These are phyloP conservation scores for Ametastegia equiseti DNA, from an alignment of 2,888 invertebrate species.

Conservation along the genomic window DNA sequence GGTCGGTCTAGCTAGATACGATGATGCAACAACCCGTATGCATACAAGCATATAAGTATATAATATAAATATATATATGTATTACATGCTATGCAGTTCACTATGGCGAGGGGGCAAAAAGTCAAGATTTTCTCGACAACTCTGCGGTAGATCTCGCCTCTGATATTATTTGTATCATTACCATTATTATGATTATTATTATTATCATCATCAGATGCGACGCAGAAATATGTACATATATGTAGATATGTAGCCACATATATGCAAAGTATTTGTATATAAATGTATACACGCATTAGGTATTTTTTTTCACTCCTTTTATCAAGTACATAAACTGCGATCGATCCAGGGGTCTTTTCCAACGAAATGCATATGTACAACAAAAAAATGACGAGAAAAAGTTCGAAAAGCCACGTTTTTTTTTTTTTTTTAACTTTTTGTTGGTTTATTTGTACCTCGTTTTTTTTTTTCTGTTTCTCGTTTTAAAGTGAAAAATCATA, in stretches of 20 bases:
- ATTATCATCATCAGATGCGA: too few species aligned
- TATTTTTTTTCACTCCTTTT: neutral
- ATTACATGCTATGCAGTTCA: neutral
- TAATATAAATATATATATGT: neutral
- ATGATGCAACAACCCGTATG: neutral
- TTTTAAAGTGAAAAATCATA: too few species aligned
- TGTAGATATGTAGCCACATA: neutral
- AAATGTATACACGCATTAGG: too few species aligned
- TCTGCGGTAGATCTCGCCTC: conserved; percentile 9
- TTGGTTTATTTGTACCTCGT: too few species aligned
- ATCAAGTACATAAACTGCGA: neutral
- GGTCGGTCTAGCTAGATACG: neutral
- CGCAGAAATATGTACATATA: neutral
- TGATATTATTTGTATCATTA: neutral
- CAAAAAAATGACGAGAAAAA: too few species aligned
- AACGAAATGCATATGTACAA: neutral
- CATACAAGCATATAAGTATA: neutral
- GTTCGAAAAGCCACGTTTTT: too few species aligned
- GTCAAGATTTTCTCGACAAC: conserved; percentile 12
- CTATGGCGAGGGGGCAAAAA: neutral
- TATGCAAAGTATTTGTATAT: too few species aligned
- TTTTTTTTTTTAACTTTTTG: too few species aligned
- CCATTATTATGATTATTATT: neutral
- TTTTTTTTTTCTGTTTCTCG: too few species aligned
- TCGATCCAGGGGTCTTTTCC: neutral